Conservation (phyloP, 2,113 vertebrate genomes). For the Forbesichthys agassizii region DNA sequence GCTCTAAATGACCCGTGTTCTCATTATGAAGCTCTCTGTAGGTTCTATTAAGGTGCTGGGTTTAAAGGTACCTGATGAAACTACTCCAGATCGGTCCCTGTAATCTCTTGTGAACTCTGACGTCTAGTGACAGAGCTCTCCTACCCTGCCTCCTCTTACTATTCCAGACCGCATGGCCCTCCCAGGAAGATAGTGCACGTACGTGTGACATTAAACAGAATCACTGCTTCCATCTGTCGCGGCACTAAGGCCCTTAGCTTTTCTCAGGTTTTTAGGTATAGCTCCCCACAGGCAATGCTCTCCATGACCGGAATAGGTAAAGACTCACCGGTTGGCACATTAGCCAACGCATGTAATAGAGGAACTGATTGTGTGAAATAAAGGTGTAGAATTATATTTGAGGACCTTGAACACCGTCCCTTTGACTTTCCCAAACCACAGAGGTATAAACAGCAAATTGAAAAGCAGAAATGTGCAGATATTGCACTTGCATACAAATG, state of each 20-base stretch:
- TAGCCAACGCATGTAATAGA: constrained; percentile 32
- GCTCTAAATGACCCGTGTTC: no score
- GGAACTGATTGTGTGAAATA: background rate
- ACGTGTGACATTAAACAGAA: constrained; percentile 66
- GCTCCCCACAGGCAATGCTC: constrained; percentile 36
- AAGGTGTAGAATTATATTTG: background rate
- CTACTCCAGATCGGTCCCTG: background rate
- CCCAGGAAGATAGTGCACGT: constrained; percentile 32
- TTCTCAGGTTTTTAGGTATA: constrained; percentile 44
- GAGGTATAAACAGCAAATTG: no score
- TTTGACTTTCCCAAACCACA: no score
- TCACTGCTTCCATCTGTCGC: constrained; percentile 63
- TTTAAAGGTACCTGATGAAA: constrained; percentile 2
- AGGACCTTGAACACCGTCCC: no score
- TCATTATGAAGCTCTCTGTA: no score
- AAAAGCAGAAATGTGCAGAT: no score
- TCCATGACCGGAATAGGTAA: constrained; percentile 55
- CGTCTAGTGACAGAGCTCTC: constrained; percentile 27
- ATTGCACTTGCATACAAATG: no score
- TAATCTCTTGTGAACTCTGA: constrained; percentile 11
- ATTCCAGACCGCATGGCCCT: constrained; percentile 46
- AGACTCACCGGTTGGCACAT: constrained; percentile 41
- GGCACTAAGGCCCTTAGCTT: constrained; percentile 22
- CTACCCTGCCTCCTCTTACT: constrained; percentile 43
- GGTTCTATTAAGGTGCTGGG: constrained; percentile 2